These are phyloP conservation scores for Rhagonycha fulva DNA, from an alignment of 2,888 invertebrate genomes.

Conservation along the genomic window DNA sequence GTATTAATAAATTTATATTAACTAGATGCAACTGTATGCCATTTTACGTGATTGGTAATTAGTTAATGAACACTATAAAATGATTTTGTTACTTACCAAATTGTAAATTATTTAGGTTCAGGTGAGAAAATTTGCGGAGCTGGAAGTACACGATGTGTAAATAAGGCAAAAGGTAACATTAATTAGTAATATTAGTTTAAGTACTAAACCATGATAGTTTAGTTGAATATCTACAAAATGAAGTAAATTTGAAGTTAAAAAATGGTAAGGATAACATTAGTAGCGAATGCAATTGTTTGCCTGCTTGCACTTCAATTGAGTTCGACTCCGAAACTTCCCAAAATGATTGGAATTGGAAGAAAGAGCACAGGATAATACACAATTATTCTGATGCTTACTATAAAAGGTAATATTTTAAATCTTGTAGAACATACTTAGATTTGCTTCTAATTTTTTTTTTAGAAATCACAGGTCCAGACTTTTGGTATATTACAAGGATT, in stretches of 20 bases:
- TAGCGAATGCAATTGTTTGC: background rate
- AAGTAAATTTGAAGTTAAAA: background rate
- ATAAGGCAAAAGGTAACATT: background rate
- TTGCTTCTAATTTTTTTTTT: background rate
- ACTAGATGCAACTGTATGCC: conserved; percentile 37
- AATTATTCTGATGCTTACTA: background rate
- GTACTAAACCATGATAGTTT: background rate
- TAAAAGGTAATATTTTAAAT: background rate
- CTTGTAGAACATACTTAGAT: background rate
- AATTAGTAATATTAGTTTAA: background rate
- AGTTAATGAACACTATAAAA: background rate
- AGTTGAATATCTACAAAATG: background rate
- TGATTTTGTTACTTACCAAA: too few species aligned
- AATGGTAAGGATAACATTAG: background rate
- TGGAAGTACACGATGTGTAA: background rate
- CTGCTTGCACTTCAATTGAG: conserved; percentile 1
- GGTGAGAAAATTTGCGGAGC: background rate
- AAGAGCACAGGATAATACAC: background rate
- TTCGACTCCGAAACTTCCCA: conserved; percentile 7
- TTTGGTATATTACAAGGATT: conserved; percentile 70
- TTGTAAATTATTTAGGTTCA: background rate
- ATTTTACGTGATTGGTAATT: conserved; percentile 42
- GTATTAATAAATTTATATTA: conserved; percentile 38
- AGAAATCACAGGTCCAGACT: conserved; percentile 58
- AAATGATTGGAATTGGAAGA: conserved; percentile 3